A percentile compares a stretch with the other conserved stretches of the same genome.
Conservation (phyloP, 2,113 vertebrate species). For the Piaya cayana region DNA sequence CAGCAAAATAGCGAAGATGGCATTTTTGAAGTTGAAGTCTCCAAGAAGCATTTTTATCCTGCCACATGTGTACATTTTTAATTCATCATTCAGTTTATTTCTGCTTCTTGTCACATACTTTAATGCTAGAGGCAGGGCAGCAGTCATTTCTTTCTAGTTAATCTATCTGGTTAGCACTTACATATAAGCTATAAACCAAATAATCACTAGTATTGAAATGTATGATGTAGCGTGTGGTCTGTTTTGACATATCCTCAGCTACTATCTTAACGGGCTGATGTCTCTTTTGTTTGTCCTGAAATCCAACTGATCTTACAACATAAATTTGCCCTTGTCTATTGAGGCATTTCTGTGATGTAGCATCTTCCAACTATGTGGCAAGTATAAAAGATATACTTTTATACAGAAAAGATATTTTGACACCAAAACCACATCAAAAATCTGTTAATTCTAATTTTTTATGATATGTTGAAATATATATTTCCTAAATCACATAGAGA, state of each 20-base stretch:
- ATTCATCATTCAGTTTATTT: neutral
- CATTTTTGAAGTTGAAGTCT: neutral
- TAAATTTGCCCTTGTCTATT: neutral
- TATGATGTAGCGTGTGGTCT: neutral
- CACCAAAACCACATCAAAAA: neutral
- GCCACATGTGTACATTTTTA: neutral
- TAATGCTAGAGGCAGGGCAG: neutral
- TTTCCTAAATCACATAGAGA: neutral
- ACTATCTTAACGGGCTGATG: neutral
- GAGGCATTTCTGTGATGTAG: neutral
- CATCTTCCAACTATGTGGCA: neutral
- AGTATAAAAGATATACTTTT: neutral
- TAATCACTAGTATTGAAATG: neutral
- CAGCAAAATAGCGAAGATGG: neutral
- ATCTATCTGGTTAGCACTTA: fast-evolving
- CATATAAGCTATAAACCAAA: neutral
- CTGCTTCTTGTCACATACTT: neutral
- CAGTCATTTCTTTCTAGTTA: neutral
- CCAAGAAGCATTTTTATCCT: neutral
- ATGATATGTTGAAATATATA: neutral
- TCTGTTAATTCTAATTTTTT: neutral
- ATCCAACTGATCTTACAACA: neutral
- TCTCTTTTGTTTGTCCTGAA: neutral
- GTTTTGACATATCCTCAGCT: neutral
- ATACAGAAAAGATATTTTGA: neutral